These are phyloP conservation scores for Caenorhabditis afra DNA, from an alignment of 2,888 invertebrate genomes.

Conservation along the genomic window DNA sequence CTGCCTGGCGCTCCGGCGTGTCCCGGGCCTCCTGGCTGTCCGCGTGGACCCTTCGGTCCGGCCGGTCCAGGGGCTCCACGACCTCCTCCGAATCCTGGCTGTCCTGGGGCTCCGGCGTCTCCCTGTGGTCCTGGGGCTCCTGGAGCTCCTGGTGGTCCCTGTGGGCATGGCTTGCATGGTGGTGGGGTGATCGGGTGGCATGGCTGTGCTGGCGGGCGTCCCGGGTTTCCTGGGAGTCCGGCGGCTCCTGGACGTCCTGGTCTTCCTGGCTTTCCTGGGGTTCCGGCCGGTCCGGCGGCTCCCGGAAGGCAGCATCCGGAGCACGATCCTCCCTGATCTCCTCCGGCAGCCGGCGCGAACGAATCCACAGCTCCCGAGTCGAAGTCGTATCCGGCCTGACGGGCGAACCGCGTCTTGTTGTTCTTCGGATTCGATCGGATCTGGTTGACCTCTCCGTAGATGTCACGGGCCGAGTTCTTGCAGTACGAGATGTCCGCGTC, in stretches of 20 bases:
- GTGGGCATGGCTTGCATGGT: constrained; percentile 67
- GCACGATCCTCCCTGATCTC: constrained; percentile 56
- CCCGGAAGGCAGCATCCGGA: constrained; percentile 71
- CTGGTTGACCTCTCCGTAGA: constrained; percentile 69
- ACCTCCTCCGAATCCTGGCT: constrained; percentile 67
- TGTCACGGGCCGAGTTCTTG: constrained; percentile 69
- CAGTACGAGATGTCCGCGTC: constrained; percentile 65
- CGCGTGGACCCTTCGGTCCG: constrained; percentile 70
- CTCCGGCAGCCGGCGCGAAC: constrained; percentile 28
- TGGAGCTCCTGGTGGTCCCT: constrained; percentile 67
- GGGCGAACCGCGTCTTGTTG: constrained; percentile 60
- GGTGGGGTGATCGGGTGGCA: constrained; percentile 66
- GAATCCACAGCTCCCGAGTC: constrained; percentile 46
- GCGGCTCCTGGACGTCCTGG: constrained; percentile 66
- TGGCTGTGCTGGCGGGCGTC: constrained; percentile 61
- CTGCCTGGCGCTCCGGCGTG: constrained; percentile 57
- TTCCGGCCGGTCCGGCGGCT: constrained; percentile 71
- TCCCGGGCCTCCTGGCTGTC: constrained; percentile 70
- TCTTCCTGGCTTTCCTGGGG: constrained; percentile 70
- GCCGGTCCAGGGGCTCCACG: constrained; percentile 61
- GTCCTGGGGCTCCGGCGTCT: constrained; percentile 62
- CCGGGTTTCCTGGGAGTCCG: constrained; percentile 69
- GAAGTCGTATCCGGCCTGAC: constrained; percentile 66
- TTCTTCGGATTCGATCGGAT: constrained; percentile 59
- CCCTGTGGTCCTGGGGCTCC: constrained; percentile 68